Evolutionary conservation across 2,113 vertebrate genomes (phyloP).

Genomic region (Larimichthys polyactis): DNA sequence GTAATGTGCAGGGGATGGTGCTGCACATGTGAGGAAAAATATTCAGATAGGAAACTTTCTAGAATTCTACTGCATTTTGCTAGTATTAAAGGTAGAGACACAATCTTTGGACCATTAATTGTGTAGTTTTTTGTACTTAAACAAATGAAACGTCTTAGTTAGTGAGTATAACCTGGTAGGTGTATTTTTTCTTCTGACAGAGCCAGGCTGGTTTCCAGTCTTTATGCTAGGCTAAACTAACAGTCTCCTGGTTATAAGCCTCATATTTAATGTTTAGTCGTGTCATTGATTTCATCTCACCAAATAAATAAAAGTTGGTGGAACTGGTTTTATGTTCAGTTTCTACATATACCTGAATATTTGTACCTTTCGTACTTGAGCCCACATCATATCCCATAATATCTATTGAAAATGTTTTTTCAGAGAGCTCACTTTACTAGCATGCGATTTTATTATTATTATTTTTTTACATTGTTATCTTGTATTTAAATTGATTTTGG

Average conservation of each 20-base stretch:
- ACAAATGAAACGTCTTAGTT: too few species aligned
- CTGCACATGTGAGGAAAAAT: not conserved
- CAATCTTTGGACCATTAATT: not conserved
- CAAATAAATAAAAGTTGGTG: not conserved
- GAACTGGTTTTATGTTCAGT: not conserved
- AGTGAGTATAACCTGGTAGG: too few species aligned
- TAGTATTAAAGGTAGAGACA: not conserved
- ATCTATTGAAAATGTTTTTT: not conserved
- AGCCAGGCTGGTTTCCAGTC: not conserved
- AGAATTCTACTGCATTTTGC: not conserved
- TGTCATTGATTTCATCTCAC: too few species aligned
- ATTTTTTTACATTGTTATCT: slow-evolving; percentile 5
- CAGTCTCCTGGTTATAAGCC: not conserved
- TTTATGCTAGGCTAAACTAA: not conserved
- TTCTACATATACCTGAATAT: not conserved
- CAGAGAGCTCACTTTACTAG: slow-evolving; percentile 15
- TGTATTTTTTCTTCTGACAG: not conserved
- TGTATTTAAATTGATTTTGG: slow-evolving; percentile 38
- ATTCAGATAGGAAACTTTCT: not conserved
- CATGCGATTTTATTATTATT: not conserved
- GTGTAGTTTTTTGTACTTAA: too few species aligned
- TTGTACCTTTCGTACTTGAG: slow-evolving; percentile 6
- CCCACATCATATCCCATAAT: not conserved
- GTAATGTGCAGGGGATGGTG: not conserved
- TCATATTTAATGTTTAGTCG: not conserved